A percentile compares a stretch with the other conserved stretches of the same genome.
Evolutionary conservation across 1,140 invertebrate species (phyloP).

Genomic region (Coptotermes formosanus): DNA sequence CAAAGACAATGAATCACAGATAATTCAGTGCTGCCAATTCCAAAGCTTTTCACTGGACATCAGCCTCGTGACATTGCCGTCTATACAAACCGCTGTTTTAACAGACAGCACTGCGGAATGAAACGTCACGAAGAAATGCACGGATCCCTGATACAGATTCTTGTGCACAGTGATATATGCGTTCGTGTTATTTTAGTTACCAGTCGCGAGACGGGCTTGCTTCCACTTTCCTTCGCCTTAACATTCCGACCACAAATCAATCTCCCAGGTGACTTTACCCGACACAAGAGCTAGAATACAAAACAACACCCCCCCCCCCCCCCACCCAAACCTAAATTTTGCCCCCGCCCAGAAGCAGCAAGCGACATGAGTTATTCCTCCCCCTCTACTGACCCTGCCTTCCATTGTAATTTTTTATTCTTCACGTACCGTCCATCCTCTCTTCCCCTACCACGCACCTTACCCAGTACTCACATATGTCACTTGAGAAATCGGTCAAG

Average conservation of each 20-base stretch:
- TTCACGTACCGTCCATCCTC: slow-evolving; percentile 36
- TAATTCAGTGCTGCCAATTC: too few relatives aligned
- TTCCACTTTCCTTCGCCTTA: background rate
- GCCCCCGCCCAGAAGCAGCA: slow-evolving; percentile 33
- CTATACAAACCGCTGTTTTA: too few relatives aligned
- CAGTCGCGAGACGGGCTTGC: background rate
- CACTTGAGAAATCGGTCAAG: slow-evolving; percentile 38
- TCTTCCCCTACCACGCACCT: background rate
- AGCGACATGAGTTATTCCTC: slow-evolving; percentile 42
- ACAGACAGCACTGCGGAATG: too few relatives aligned
- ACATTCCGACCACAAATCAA: slow-evolving; percentile 30
- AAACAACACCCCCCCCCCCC: slow-evolving; percentile 28
- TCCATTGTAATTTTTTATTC: slow-evolving; percentile 38
- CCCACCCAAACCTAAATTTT: slow-evolving; percentile 41
- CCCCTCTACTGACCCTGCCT: background rate
- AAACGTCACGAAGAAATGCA: too few relatives aligned
- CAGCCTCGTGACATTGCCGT: too few relatives aligned
- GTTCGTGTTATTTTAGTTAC: background rate
- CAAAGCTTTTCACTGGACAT: too few relatives aligned
- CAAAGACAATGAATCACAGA: too few relatives aligned
- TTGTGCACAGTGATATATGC: too few relatives aligned
- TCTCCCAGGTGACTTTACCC: slow-evolving; percentile 25
- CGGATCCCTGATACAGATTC: too few relatives aligned
- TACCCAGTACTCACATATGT: slow-evolving; percentile 35
- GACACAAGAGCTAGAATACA: slow-evolving; percentile 33